phyloP scores from a whole-genome alignment of 2,797 vertebrate genomes.

The Urosaurus nigricauda region DNA sequence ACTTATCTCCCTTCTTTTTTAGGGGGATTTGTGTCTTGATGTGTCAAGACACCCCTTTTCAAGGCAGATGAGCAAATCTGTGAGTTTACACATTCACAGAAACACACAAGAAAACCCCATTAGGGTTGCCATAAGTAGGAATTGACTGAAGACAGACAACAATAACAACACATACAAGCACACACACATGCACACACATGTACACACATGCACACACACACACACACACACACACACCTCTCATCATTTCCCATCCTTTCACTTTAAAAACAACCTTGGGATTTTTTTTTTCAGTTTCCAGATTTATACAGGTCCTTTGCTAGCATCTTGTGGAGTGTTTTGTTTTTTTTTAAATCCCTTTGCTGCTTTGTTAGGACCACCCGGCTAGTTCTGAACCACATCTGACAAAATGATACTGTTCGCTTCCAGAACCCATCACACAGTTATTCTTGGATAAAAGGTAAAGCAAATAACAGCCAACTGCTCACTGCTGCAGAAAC shows the following conservation, averaged over 20 bases:
- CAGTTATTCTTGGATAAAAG: constrained; percentile 97
- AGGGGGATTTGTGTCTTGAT: too few species aligned
- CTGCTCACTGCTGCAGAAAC: constrained; percentile 92
- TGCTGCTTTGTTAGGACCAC: constrained; percentile 88
- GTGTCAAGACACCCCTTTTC: too few species aligned
- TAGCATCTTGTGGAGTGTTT: constrained; percentile 82
- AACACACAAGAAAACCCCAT: too few species aligned
- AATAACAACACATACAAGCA: too few species aligned
- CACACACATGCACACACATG: too few species aligned
- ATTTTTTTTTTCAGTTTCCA: constrained; percentile 75
- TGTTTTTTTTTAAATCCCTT: constrained; percentile 69
- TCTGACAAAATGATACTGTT: constrained; percentile 90
- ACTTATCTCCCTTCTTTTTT: too few species aligned
- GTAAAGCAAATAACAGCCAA: constrained; percentile 97
- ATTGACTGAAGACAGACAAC: too few species aligned
- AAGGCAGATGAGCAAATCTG: too few species aligned
- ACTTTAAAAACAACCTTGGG: constrained; percentile 76
- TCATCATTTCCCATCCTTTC: constrained; percentile 78
- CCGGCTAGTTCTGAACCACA: constrained; percentile 86
- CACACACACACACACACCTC: neutral
- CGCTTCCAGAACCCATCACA: constrained; percentile 89
- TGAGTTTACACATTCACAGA: too few species aligned
- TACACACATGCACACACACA: too few species aligned
- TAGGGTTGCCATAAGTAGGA: too few species aligned
- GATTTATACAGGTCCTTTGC: constrained; percentile 74